phyloP scores from a whole-genome alignment of 37 sponge, comb jelly and placozoan species.

The Tethya wilhelma region DNA sequence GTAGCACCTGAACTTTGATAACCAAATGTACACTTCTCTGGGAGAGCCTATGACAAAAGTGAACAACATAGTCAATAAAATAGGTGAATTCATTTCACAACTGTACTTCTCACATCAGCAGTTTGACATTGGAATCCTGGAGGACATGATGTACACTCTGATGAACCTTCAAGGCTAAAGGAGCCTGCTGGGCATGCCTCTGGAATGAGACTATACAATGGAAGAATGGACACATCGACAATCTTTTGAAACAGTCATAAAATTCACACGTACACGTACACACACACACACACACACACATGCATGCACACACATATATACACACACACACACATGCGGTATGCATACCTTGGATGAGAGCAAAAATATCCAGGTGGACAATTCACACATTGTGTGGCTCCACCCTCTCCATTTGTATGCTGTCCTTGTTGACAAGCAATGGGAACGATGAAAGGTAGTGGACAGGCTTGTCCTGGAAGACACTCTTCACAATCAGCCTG shows the following conservation, averaged over 20 bases:
- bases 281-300: too few species aligned
- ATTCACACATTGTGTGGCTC: not conserved
- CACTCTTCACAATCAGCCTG: not conserved
- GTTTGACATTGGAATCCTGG: slow-evolving; percentile 4
- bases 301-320: too few species aligned
- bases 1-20: too few species aligned
- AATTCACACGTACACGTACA: too few species aligned
- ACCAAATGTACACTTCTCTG: too few species aligned
- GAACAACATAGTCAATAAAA: too few species aligned
- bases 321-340: not conserved
- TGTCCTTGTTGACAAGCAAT: not conserved
- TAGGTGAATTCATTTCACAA: too few species aligned
- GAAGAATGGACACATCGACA: not conserved
- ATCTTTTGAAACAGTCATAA: too few species aligned
- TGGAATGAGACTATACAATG: not conserved
- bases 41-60: too few species aligned
- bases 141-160: not conserved
- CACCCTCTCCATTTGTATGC: not conserved
- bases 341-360: not conserved
- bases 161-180: not conserved
- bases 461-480: not conserved
- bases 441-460: not conserved
- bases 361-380: slow-evolving; percentile 28
- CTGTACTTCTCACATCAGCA: too few species aligned
- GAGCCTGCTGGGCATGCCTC: not conserved